Percentiles rank a stretch among this genome's conserved stretches.
These are phyloP conservation scores for Callyntrura guangdongensis DNA, from an alignment of 2,888 invertebrate genomes.

Conservation along the genomic window DNA sequence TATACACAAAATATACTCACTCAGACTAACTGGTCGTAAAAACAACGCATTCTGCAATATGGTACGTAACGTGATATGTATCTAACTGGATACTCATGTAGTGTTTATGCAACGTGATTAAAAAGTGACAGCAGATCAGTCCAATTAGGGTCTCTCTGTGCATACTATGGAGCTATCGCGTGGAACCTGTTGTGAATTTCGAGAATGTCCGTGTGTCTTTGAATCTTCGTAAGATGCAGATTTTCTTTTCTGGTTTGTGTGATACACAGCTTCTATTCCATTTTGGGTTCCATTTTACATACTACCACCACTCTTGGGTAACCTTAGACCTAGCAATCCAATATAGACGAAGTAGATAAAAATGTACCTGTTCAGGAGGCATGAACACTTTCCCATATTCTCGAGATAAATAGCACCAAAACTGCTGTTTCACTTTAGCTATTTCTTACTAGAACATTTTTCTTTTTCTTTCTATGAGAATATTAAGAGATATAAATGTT, in stretches of 20 bases:
- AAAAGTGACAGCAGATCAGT: slow-evolving; percentile 33
- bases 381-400: no score
- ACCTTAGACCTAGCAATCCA: neutral
- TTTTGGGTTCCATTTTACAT: neutral
- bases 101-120: slow-evolving; percentile 1
- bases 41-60: no score
- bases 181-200: slow-evolving; percentile 3
- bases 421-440: no score
- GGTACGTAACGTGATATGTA: neutral
- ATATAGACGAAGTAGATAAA: no score
- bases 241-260: neutral
- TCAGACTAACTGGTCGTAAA: no score
- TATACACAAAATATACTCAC: no score
- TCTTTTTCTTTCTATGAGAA: no score
- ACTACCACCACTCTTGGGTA: neutral
- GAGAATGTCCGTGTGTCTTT: no score
- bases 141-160: slow-evolving; percentile 23
- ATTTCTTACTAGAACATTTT: no score
- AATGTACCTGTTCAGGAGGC: neutral
- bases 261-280: neutral
- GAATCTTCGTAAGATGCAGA: no score
- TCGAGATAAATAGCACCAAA: no score
- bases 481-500: no score
- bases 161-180: neutral
- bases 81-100: neutral